A percentile compares a stretch with the other conserved stretches of the same genome.
Evolutionary conservation across 2,113 vertebrate species (phyloP).

Genomic region (Seriola rivoliana): DNA sequence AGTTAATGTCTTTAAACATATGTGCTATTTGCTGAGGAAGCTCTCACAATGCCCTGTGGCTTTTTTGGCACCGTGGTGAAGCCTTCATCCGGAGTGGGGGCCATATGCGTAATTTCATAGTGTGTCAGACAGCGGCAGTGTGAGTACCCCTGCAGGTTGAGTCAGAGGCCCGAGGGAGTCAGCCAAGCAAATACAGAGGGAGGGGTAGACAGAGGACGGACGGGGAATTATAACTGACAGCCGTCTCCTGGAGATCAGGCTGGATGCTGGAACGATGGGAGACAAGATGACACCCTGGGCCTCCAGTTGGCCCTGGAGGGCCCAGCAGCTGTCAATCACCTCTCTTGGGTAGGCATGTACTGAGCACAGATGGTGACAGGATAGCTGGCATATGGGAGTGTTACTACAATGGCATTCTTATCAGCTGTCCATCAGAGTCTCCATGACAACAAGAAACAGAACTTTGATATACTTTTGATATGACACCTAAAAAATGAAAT

Average conservation of each 20-base stretch:
- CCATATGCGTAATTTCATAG: slow-evolving; percentile 52
- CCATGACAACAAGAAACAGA: slow-evolving; percentile 17
- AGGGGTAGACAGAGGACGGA: background rate
- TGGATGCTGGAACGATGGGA: background rate
- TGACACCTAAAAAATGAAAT: background rate
- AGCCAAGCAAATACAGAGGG: background rate
- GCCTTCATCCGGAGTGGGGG: slow-evolving; percentile 3
- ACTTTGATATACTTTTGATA: background rate
- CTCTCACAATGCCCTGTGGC: slow-evolving; percentile 31
- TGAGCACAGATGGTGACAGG: slow-evolving; percentile 18
- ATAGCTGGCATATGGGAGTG: slow-evolving; percentile 28
- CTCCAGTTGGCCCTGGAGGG: slow-evolving; percentile 8
- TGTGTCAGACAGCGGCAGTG: slow-evolving; percentile 34
- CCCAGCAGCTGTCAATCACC: slow-evolving; percentile 45
- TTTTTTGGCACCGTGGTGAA: background rate
- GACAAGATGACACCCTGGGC: slow-evolving; percentile 12
- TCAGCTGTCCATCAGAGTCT: slow-evolving; percentile 42
- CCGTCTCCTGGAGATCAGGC: slow-evolving; percentile 4
- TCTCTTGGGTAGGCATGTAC: slow-evolving; percentile 14
- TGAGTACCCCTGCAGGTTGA: slow-evolving; percentile 29
- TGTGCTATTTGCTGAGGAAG: slow-evolving; percentile 40
- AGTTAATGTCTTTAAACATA: slow-evolving; percentile 48
- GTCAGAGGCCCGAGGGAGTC: background rate
- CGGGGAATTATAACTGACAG: slow-evolving; percentile 42
- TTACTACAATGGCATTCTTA: slow-evolving; percentile 21